Conservation (phyloP, 30 jellyfish, hydroid and myxozoan genomes). For the Hydractinia echinata region DNA sequence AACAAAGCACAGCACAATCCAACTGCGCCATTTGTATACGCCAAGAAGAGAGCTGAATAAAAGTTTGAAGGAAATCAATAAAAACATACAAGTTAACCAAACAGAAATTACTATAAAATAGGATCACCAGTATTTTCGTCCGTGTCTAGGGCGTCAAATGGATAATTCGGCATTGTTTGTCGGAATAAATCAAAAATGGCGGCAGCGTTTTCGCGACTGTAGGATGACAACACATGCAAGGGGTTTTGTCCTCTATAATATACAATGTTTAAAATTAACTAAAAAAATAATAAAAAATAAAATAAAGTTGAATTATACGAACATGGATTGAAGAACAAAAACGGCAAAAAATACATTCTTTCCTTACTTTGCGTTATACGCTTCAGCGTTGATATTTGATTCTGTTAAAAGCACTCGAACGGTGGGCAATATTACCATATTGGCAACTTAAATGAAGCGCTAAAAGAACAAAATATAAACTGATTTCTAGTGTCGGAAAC, state of each 20-base stretch:
- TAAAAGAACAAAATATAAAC: slow-evolving; percentile 17
- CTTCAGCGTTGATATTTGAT: slow-evolving; percentile 69
- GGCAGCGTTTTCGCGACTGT: slow-evolving; percentile 76
- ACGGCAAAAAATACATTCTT: no score
- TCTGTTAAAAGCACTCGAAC: slow-evolving; percentile 63
- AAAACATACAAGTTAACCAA: background rate
- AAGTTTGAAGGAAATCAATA: background rate
- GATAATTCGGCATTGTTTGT: slow-evolving; percentile 79
- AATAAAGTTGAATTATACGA: background rate
- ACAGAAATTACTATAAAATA: background rate
- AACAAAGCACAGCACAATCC: slow-evolving; percentile 89
- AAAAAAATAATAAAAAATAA: background rate
- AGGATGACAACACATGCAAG: slow-evolving; percentile 59
- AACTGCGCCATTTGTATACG: slow-evolving; percentile 90
- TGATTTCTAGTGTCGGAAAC: no score
- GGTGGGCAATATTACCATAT: slow-evolving; percentile 66
- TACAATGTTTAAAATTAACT: background rate
- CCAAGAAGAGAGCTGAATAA: slow-evolving; percentile 74
- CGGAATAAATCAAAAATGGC: slow-evolving; percentile 84
- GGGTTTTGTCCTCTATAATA: slow-evolving; percentile 68
- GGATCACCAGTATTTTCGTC: slow-evolving; percentile 75
- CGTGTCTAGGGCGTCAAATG: slow-evolving; percentile 73
- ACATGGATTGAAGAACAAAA: no score
- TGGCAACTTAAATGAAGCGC: slow-evolving; percentile 85
- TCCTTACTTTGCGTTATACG: slow-evolving; percentile 52